Percentiles rank a stretch among this genome's conserved stretches.
These are phyloP conservation scores for Zophobas morio DNA, from an alignment of 1,140 invertebrate species.

Conservation along the genomic window DNA sequence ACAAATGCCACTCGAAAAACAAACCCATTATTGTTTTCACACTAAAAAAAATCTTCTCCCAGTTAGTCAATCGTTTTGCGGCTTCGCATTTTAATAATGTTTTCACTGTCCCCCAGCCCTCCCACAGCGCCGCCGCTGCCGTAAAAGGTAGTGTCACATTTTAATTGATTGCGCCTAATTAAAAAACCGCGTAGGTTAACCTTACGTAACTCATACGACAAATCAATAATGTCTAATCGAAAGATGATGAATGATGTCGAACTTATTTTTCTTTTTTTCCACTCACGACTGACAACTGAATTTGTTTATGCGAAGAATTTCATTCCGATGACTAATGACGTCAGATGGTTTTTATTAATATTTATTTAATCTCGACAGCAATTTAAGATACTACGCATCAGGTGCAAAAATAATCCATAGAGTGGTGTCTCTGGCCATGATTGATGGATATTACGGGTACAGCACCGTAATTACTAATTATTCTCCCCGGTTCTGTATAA, in stretches of 20 bases:
- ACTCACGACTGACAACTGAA: background rate
- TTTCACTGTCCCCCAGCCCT: too few relatives aligned
- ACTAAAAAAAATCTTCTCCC: too few relatives aligned
- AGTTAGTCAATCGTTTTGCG: too few relatives aligned
- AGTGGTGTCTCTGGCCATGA: conserved; percentile 12
- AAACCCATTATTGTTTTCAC: too few relatives aligned
- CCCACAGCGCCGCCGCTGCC: background rate
- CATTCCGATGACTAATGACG: background rate
- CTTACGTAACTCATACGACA: background rate
- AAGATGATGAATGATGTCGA: background rate
- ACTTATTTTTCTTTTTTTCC: background rate
- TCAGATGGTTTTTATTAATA: background rate
- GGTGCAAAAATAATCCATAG: conserved; percentile 9
- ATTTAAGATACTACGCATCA: conserved; percentile 4
- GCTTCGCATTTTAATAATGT: too few relatives aligned
- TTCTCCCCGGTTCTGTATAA: conserved; percentile 17
- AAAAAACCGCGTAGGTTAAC: background rate
- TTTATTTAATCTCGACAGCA: background rate
- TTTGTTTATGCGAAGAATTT: background rate
- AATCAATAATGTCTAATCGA: background rate
- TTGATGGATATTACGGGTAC: conserved; percentile 9
- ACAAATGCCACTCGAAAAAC: too few relatives aligned
- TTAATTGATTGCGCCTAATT: background rate
- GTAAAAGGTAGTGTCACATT: conserved; percentile 1
- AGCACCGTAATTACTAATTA: conserved; percentile 26